A percentile compares a stretch with the other conserved stretches of the same genome.
These are phyloP conservation scores for Tachycineta bicolor DNA, from an alignment of 2,113 vertebrate genomes.

Conservation along the genomic window DNA sequence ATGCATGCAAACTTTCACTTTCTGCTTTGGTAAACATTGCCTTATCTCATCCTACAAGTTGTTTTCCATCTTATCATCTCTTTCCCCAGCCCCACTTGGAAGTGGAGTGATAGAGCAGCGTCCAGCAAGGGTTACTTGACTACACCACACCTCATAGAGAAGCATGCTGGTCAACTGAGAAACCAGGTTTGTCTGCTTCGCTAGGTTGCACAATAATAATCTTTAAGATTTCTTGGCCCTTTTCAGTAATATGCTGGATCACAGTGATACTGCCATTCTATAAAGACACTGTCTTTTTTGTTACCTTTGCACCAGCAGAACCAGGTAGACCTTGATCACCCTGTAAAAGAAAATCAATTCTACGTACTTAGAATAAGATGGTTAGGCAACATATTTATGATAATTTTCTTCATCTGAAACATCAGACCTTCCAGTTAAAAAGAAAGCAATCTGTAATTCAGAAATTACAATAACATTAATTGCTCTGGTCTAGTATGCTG, in stretches of 20 bases:
- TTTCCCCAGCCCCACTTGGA: too few relatives aligned
- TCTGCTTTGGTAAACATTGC: not conserved
- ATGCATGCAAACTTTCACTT: not conserved
- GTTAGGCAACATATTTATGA: not conserved
- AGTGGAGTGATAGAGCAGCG: fast-evolving
- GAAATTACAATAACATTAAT: not conserved
- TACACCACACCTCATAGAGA: not conserved
- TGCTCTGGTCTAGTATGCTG: not conserved
- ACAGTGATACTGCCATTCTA: not conserved
- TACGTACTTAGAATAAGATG: not conserved
- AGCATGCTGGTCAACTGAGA: not conserved
- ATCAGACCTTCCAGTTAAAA: not conserved
- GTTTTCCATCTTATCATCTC: not conserved
- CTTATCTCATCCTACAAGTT: not conserved
- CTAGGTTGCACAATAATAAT: not conserved
- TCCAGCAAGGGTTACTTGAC: not conserved
- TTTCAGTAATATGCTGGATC: not conserved
- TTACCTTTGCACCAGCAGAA: constrained; percentile 85
- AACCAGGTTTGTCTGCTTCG: not conserved
- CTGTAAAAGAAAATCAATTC: constrained; percentile 71
- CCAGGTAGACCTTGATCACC: constrained; percentile 84
- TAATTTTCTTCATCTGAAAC: not conserved
- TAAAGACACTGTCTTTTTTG: not conserved
- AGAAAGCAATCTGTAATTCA: not conserved
- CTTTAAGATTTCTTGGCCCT: not conserved